These are phyloP conservation scores for Dendrolimus punctatus DNA, from an alignment of 1,140 invertebrate genomes.

Conservation along the genomic window DNA sequence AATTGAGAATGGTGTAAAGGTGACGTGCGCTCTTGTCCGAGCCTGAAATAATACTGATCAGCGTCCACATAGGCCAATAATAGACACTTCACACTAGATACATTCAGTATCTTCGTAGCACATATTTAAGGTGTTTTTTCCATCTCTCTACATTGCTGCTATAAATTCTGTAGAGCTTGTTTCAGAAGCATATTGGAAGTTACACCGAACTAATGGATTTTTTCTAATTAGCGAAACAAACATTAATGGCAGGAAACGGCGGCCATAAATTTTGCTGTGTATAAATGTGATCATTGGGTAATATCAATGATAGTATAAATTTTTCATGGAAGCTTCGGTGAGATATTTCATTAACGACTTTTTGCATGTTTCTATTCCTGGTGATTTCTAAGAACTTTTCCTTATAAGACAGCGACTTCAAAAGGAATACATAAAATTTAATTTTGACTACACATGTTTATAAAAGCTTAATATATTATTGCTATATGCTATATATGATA, in stretches of 20 bases:
- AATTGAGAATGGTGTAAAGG: neutral
- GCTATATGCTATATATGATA: too few relatives aligned
- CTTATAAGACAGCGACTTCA: too few relatives aligned
- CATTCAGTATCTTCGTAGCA: constrained; percentile 5
- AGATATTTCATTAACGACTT: too few relatives aligned
- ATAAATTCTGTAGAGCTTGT: too few relatives aligned
- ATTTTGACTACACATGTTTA: too few relatives aligned
- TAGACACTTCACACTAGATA: constrained; percentile 12
- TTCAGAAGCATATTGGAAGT: too few relatives aligned
- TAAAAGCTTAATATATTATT: too few relatives aligned
- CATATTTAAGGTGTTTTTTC: constrained; percentile 11
- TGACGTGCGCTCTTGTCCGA: constrained; percentile 28
- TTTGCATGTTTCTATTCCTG: too few relatives aligned
- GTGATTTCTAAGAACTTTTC: too few relatives aligned
- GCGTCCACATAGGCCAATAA: constrained; percentile 20
- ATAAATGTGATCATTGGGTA: constrained; percentile 26
- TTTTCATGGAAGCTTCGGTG: too few relatives aligned
- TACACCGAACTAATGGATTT: too few relatives aligned
- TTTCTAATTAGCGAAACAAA: constrained; percentile 12
- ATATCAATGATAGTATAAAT: constrained; percentile 26
- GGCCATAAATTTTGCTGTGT: constrained; percentile 30
- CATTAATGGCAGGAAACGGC: constrained; percentile 31
- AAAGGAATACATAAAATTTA: too few relatives aligned
- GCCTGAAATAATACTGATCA: constrained; percentile 48
- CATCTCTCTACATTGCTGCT: constrained; percentile 21